A percentile compares a stretch with the other conserved stretches of the same genome.
Evolutionary conservation across 2,797 vertebrate species (phyloP).

Genomic region (Pipistrellus kuhlii): DNA sequence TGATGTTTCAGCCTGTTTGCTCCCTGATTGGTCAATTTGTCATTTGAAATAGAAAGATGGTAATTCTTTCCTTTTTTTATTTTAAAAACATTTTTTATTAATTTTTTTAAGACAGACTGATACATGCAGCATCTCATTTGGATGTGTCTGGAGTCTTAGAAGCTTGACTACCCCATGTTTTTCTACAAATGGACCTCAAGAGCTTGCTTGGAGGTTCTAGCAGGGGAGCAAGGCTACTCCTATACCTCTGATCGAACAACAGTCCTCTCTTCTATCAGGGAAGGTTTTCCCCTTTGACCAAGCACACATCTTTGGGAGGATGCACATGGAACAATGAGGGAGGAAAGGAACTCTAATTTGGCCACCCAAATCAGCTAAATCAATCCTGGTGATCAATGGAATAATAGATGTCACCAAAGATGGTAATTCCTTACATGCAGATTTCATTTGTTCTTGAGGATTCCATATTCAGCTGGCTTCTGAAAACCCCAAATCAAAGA

Average conservation of each 20-base stretch:
- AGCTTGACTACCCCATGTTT: neutral
- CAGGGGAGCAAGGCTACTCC: neutral
- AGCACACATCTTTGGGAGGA: neutral
- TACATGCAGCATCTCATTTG: neutral
- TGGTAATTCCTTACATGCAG: neutral
- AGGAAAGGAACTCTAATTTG: neutral
- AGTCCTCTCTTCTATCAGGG: neutral
- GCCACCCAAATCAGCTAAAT: neutral
- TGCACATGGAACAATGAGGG: neutral
- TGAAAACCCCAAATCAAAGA: neutral
- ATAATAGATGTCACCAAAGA: neutral
- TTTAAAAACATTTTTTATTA: neutral
- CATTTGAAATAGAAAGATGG: slow-evolving; percentile 36
- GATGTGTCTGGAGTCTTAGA: neutral
- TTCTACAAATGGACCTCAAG: neutral
- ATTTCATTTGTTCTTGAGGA: neutral
- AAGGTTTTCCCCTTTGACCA: neutral
- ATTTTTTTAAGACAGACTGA: neutral
- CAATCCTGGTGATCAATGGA: neutral
- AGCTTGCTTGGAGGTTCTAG: neutral
- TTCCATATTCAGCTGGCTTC: neutral
- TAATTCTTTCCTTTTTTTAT: neutral
- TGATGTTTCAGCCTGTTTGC: neutral
- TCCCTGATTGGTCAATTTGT: neutral
- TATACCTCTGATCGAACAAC: neutral